Base-by-base conservation (phyloP, 2,888 invertebrate species). In the Aphodius granarius region DNA sequence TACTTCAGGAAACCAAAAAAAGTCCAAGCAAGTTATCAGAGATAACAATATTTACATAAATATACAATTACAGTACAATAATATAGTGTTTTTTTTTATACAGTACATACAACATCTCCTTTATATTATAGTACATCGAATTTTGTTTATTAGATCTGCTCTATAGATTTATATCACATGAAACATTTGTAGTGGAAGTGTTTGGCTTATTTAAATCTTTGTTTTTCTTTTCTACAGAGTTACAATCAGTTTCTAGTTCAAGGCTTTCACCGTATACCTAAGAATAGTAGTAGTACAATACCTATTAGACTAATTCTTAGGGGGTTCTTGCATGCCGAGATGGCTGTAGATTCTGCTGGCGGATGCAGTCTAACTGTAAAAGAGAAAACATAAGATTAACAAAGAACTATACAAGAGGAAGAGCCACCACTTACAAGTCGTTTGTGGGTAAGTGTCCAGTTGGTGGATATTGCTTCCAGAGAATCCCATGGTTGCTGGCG, bases 351-450 rank as follows among this genome's bases (percentile, higher is more conserved):
- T 65, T 76, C 76, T 63, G 65, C 76, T 3, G 76, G 76, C 22
- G 74, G 74, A 63, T 73, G 73, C 23, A 76, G 71, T 22, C 71
- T 76, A 19, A 76, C 76, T 76, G 76, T 43, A 43, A 43, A 43
- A 43, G 13, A 43, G 1, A 43, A 43, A 43, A 43, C 13, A 43
- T 9, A 43, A 0, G 6, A 13, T 43, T 43, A 23, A 9, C 9
- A 23, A 9, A 23, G 9, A n/a, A n/a, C n/a, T n/a, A n/a, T n/a
- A n/a, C n/a, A n/a, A n/a, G n/a, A n/a, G n/a, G n/a, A n/a, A n/a
- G n/a, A n/a, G n/a, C n/a, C n/a, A n/a, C n/a, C n/a, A 78, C 81
- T 81, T 80, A 81, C 81, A 76, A 19, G 81, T 81, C 9, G 78
- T 78, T 64, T 81, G 79, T 5, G 80, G 80, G 73, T 80, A 78